phyloP scores from a whole-genome alignment of 92 coral and sea anemone species.

The Parazoanthus swiftii region DNA sequence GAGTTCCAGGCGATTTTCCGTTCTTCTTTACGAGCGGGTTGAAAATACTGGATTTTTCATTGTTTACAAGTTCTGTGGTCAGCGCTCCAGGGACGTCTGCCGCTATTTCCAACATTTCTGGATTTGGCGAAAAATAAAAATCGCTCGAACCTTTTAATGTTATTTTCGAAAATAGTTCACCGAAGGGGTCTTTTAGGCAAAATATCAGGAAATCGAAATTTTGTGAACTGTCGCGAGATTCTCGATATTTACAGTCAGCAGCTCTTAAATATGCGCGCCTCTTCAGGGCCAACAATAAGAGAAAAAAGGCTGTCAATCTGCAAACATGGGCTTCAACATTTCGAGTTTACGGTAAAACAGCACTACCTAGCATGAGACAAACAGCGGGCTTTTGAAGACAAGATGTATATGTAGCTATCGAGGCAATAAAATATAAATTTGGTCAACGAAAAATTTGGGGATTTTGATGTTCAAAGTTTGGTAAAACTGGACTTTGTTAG shows the following conservation, averaged over 20 bases:
- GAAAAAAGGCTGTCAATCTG: too few species aligned
- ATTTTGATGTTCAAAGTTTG: too few species aligned
- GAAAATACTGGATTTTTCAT: constrained; percentile 5
- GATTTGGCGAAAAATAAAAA: background rate
- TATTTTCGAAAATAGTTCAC: background rate
- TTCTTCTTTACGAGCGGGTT: constrained; percentile 8
- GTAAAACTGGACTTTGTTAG: too few species aligned
- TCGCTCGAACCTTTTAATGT: background rate
- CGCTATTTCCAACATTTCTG: constrained; percentile 8
- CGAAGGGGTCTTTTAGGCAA: constrained; percentile 6
- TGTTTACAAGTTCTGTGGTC: constrained; percentile 8
- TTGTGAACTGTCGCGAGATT: constrained; percentile 8
- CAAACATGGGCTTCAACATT: too few species aligned
- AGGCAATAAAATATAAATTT: too few species aligned
- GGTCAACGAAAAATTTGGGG: too few species aligned
- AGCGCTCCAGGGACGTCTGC: constrained; percentile 12
- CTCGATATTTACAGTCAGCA: constrained; percentile 3
- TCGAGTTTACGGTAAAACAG: too few species aligned
- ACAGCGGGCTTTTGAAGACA: too few species aligned
- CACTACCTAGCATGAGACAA: too few species aligned
- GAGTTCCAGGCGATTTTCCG: constrained; percentile 6
- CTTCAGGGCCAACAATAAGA: too few species aligned
- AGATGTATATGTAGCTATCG: too few species aligned
- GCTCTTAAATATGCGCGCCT: background rate
- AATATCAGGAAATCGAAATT: constrained; percentile 5